These are phyloP conservation scores for Dasypus novemcinctus DNA, from an alignment of 2,113 vertebrate genomes.

Conservation along the genomic window DNA sequence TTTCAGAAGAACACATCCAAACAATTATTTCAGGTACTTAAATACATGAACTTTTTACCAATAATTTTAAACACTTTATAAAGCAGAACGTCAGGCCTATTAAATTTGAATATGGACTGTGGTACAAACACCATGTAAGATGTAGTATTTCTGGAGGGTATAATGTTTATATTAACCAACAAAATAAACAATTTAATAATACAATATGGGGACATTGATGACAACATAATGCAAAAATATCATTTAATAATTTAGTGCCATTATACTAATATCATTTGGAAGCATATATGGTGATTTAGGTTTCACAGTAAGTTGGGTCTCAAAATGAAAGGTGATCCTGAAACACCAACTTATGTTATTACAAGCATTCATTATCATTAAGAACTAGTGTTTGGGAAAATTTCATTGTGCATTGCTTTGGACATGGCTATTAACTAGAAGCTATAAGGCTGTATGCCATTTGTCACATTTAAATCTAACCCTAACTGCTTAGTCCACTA, in stretches of 20 bases:
- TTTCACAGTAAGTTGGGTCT: neutral
- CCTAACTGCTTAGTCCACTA: neutral
- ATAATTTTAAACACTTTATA: neutral
- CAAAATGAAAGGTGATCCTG: neutral
- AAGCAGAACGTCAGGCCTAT: neutral
- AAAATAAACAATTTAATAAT: neutral
- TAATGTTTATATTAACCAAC: neutral
- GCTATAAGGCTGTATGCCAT: neutral
- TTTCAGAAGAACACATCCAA: constrained; percentile 10
- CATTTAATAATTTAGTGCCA: neutral
- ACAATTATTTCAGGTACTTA: neutral
- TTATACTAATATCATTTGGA: neutral
- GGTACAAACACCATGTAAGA: neutral
- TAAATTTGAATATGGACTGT: neutral
- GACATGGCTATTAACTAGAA: neutral
- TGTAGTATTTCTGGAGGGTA: neutral
- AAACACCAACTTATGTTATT: neutral
- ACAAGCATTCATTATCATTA: neutral
- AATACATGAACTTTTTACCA: neutral
- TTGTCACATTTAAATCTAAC: constrained; percentile 17
- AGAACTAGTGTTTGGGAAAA: neutral
- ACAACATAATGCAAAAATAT: neutral
- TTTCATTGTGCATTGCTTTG: neutral
- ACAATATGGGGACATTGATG: neutral
- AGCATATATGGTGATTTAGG: neutral